phyloP scores from a whole-genome alignment of 2,113 vertebrate species.

The Ceuthmochares aereus region DNA sequence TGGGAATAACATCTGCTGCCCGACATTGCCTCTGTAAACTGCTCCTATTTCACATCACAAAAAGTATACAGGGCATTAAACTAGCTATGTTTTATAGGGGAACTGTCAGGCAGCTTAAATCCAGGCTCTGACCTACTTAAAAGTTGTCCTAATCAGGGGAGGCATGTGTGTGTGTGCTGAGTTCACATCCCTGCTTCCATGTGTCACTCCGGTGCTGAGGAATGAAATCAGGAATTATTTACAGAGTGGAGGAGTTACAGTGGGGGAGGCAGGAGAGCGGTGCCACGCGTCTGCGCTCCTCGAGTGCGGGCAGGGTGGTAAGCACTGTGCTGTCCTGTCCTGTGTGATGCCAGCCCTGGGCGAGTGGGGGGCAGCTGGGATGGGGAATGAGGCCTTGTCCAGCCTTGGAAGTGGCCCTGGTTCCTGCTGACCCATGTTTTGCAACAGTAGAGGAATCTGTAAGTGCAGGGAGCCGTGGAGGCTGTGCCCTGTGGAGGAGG shows the following conservation, averaged over 20 bases:
- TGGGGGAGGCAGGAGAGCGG: not conserved
- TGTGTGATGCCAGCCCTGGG: fast-evolving
- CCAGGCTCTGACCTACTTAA: constrained; percentile 65
- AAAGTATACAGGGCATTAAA: constrained; percentile 52
- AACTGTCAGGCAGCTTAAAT: constrained; percentile 38
- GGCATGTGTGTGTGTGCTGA: constrained; percentile 28
- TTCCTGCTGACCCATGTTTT: not conserved
- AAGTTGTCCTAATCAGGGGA: constrained; percentile 59
- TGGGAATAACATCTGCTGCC: constrained; percentile 42
- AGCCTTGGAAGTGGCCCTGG: not conserved
- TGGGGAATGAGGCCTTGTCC: not conserved
- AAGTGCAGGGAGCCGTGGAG: not conserved
- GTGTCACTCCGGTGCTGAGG: not conserved
- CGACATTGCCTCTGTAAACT: constrained; percentile 24
- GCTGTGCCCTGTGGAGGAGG: fast-evolving
- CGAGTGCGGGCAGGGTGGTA: not conserved
- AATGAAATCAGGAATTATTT: not conserved
- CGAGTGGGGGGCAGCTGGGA: not conserved
- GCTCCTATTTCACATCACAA: constrained; percentile 25
- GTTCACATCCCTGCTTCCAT: constrained; percentile 37
- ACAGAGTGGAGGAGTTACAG: not conserved
- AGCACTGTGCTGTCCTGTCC: not conserved
- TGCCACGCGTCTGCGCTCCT: not conserved
- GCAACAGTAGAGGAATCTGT: not conserved
- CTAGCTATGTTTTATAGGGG: constrained; percentile 48